Evolutionary conservation across 2,888 invertebrate species (phyloP), one percentile per base, ranked within the genome.

Genomic region (Xestia sexstrigata): DNA sequence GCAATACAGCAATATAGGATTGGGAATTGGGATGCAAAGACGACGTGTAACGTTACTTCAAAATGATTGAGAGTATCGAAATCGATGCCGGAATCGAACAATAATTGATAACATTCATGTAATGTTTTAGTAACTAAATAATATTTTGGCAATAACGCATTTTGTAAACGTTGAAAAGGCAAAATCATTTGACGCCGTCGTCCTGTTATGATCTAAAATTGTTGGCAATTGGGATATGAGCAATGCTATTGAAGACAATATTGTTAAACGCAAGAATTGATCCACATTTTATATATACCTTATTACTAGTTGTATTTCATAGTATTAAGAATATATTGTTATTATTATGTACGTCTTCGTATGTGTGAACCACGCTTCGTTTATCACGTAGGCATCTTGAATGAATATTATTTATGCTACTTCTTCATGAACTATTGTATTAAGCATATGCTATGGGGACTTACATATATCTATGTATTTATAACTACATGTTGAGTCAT

Each of bases 231-330:
- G 89, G 91, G 87, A 93, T 91, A 90, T 91, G 93, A 95, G 95
- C 94, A 95, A 95, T 95, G 95, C 93, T 95, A 96, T 92, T 91
- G 90, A 95, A 94, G 96, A 96, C 96, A 96, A 96, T 96, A 96
- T 96, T 96, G 96, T 96, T 96, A 93, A 93, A 94, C 89, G 93
- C 95, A 95, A 95, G 92, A 93, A 92, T 93, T 95, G 93, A 94
- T 95, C 93, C 95, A 95, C 95, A 94, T 95, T 96, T 95, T 96
- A 95, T 94, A 93, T 94, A 93, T 89, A 91, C 87, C 90, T 89
- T 92, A 88, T 92, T 92, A 91, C 91, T 93, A 94, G 92, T 90
- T 92, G 89, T 93, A 93, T 91, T 86, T 90, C 76, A 89, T 94
- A 94, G 93, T 87, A 78, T 88, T 94, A 94, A 93, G 93, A 89